Evolutionary conservation across 2,888 invertebrate species (phyloP).

Genomic region (Orthosia gracilis): DNA sequence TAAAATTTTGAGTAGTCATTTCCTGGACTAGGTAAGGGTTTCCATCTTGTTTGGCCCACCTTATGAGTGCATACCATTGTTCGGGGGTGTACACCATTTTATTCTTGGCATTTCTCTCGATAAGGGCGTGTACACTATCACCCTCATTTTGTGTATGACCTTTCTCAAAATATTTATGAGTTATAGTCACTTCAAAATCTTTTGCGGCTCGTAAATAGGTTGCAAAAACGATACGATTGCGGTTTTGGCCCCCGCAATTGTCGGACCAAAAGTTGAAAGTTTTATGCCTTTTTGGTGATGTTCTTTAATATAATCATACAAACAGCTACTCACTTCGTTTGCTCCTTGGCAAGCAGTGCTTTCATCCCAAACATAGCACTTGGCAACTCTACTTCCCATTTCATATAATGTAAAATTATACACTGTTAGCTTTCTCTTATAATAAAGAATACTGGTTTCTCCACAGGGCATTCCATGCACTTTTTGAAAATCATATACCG

Average conservation of each 20-base stretch:
- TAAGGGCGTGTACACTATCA: conserved; percentile 34
- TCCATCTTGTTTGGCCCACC: conserved; percentile 30
- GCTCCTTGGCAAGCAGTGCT: conserved; percentile 22
- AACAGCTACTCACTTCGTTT: conserved; percentile 33
- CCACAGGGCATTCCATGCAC: conserved; percentile 46
- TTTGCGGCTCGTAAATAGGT: conserved; percentile 35
- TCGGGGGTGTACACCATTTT: conserved; percentile 33
- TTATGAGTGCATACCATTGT: conserved; percentile 34
- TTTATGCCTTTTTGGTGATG: conserved; percentile 35
- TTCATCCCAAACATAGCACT: conserved; percentile 42
- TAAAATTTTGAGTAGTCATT: conserved; percentile 37
- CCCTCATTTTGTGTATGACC: conserved; percentile 39
- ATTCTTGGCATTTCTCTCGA: conserved; percentile 27
- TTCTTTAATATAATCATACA: conserved; percentile 38
- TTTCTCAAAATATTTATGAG: conserved; percentile 30
- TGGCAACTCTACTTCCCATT: conserved; percentile 40
- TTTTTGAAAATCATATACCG: conserved; percentile 53
- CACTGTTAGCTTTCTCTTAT: conserved; percentile 26
- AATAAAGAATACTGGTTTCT: conserved; percentile 42
- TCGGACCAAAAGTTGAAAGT: conserved; percentile 33
- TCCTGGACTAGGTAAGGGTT: conserved; percentile 34
- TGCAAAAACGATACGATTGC: conserved; percentile 34
- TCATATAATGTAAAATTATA: conserved; percentile 34
- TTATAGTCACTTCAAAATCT: conserved; percentile 37
- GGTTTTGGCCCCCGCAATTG: conserved; percentile 35